Evolutionary conservation across 2,797 vertebrate genomes (phyloP).

Genomic region (Mormyrus proboscirostris): DNA sequence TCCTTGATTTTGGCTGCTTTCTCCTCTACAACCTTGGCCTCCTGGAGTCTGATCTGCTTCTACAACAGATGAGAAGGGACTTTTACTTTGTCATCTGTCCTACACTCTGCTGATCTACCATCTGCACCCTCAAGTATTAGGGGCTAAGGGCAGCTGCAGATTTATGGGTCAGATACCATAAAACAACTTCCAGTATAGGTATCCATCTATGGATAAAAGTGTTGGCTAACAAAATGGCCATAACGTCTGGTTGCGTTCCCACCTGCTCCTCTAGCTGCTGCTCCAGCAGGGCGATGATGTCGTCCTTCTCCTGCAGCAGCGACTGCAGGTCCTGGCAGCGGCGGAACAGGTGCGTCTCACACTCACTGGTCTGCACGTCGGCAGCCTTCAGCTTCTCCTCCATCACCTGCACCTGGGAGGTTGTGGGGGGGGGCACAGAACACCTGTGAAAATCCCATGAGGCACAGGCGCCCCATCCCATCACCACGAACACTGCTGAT

Average conservation of each 20-base stretch:
- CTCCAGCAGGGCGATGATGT: slow-evolving; percentile 74
- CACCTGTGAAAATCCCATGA: background rate
- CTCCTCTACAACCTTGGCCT: slow-evolving; percentile 93
- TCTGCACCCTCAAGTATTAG: background rate
- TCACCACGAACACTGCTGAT: background rate
- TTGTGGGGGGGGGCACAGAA: background rate
- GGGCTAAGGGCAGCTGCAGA: background rate
- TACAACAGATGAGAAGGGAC: slow-evolving; percentile 48
- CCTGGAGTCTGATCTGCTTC: slow-evolving; percentile 85
- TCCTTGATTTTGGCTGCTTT: slow-evolving; percentile 98
- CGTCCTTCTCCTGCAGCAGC: slow-evolving; percentile 80
- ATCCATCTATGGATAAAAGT: background rate
- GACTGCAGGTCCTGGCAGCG: slow-evolving; percentile 85
- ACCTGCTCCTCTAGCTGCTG: slow-evolving; percentile 93
- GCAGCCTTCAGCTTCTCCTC: slow-evolving; percentile 88
- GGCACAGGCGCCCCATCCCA: background rate
- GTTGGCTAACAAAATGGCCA: background rate
- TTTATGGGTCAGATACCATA: background rate
- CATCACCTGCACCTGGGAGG: slow-evolving; percentile 73
- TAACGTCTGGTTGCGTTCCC: slow-evolving; percentile 24
- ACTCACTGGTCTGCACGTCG: slow-evolving; percentile 76
- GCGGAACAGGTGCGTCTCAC: slow-evolving; percentile 77
- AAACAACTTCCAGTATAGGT: background rate
- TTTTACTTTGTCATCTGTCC: background rate
- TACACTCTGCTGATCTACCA: background rate